Evolutionary conservation across 2,113 vertebrate species (phyloP).

Genomic region (Ceyx melanurus): DNA sequence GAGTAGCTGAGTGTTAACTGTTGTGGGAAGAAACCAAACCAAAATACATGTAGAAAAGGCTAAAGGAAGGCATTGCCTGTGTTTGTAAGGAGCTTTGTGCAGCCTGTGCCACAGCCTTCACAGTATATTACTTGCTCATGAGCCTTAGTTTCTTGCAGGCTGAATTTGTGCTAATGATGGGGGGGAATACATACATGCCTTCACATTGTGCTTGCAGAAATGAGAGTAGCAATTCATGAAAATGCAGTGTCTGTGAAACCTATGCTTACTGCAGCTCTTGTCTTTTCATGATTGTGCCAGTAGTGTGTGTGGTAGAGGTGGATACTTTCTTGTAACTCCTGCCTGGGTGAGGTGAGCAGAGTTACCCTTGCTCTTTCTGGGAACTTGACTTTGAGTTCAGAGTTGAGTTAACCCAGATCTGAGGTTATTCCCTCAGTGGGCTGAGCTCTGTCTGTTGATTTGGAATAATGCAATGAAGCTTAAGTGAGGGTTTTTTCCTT

Average conservation of each 20-base stretch:
- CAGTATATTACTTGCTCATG: background rate
- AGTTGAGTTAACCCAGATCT: background rate
- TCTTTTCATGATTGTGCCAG: background rate
- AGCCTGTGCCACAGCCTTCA: background rate
- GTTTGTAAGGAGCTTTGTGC: background rate
- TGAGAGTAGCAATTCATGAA: background rate
- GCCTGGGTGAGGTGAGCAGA: background rate
- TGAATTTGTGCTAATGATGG: background rate
- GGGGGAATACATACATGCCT: background rate
- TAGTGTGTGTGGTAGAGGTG: background rate
- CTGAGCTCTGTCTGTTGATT: background rate
- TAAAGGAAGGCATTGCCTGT: background rate
- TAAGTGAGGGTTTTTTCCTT: background rate
- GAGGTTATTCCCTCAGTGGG: background rate
- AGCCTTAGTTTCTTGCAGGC: background rate
- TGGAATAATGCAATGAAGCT: background rate
- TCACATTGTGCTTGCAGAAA: background rate
- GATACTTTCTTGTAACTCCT: background rate
- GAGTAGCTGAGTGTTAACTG: background rate
- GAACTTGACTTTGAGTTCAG: background rate
- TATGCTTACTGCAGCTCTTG: background rate
- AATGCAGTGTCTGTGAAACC: background rate
- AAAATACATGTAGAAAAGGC: background rate
- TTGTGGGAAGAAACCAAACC: background rate
- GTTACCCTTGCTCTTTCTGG: background rate